Evolutionary conservation across 2,888 invertebrate genomes (phyloP).

Genomic region (Drosophila yooni): DNA sequence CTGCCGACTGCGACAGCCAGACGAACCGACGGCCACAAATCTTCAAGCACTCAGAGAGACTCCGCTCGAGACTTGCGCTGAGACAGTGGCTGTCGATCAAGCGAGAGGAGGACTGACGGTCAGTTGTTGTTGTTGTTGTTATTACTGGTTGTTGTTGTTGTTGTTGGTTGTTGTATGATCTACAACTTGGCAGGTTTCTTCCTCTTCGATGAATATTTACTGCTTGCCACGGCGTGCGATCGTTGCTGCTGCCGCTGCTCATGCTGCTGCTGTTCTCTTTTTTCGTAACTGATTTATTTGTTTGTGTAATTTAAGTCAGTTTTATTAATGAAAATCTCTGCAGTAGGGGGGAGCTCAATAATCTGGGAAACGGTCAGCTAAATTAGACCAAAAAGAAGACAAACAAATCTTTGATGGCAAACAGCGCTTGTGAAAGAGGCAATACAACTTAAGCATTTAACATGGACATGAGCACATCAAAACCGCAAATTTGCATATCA

Average conservation of each 20-base stretch:
- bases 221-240: constrained; percentile 31
- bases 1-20: constrained; percentile 6
- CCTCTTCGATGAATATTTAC: constrained; percentile 43
- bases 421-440: constrained; percentile 5
- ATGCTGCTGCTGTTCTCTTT: constrained; percentile 29
- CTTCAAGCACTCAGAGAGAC: constrained; percentile 52
- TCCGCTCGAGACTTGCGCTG: constrained; percentile 16
- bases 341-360: constrained; percentile 9
- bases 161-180: constrained; percentile 33
- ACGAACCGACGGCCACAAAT: constrained; percentile 34
- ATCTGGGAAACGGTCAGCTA: constrained; percentile 40
- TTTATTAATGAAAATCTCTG: constrained; percentile 81
- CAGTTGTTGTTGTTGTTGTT: constrained; percentile 12
- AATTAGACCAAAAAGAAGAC: constrained; percentile 11
- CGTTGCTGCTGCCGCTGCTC: constrained; percentile 7
- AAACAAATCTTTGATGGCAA: constrained; percentile 11
- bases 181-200: constrained; percentile 57
- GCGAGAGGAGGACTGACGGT: constrained; percentile 27
- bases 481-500: constrained; percentile 9
- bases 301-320: constrained; percentile 66
- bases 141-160: constrained; percentile 17
- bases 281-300: constrained; percentile 71
- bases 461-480: constrained; percentile 3
- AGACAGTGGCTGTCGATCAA: constrained; percentile 53
- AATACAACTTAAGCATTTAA: constrained; percentile 5